A percentile compares a stretch with the other conserved stretches of the same genome.
phyloP scores from a whole-genome alignment of 2,113 vertebrate species.

The Plecturocebus donacophilus region DNA sequence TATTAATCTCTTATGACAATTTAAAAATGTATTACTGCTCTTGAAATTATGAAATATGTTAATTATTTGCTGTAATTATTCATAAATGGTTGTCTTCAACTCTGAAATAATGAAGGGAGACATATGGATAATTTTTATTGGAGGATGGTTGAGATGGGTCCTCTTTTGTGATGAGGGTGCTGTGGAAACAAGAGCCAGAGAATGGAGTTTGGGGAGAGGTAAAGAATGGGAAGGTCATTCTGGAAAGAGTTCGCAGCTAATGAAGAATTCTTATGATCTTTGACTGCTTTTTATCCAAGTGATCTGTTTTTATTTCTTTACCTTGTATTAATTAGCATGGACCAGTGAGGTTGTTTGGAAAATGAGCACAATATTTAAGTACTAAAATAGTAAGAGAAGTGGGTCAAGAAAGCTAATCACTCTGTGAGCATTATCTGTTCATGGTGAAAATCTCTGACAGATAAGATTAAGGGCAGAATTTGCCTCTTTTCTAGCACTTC shows the following conservation, averaged over 20 bases:
- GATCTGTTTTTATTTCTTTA: conserved; percentile 30
- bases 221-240: background rate
- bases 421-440: background rate
- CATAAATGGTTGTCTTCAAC: background rate
- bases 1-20: background rate
- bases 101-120: background rate
- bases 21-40: background rate
- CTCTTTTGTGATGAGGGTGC: background rate
- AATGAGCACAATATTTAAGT: background rate
- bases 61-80: conserved; percentile 7
- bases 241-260: background rate
- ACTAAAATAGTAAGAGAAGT: background rate
- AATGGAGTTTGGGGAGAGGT: background rate
- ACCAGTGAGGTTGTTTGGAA: conserved; percentile 22
- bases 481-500: background rate
- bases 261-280: background rate
- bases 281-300: background rate
- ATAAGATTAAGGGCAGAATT: background rate
- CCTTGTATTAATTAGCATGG: background rate
- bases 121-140: background rate
- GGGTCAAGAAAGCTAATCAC: background rate
- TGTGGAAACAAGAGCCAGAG: background rate
- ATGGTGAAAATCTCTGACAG: background rate
- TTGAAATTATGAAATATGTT: conserved; percentile 28
- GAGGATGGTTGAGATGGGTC: background rate